Evolutionary conservation across 2,113 vertebrate species (phyloP), one percentile per base, ranked within the genome.

Genomic region (Hylia prasina): DNA sequence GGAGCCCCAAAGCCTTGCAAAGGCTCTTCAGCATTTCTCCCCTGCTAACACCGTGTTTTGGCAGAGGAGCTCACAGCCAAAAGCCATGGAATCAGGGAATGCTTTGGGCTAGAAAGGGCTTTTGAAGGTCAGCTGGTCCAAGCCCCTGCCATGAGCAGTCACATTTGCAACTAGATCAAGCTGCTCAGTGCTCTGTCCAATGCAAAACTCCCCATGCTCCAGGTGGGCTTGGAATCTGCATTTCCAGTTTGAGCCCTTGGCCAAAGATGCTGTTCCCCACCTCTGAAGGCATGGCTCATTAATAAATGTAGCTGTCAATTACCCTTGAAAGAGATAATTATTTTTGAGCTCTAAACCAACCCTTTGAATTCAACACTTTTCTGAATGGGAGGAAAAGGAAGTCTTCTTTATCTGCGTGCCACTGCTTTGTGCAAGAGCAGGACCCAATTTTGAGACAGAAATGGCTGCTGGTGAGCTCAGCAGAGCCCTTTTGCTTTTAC

Each of bases 31-130:
- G n/a, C 19, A 5, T 40, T 42, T 45, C 30, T 48, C 28, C 22
- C 19, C 20, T 3, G 3, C 27, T n/a, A 33, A 7, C 3, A 4
- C 12, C 0, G 0, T 7, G 12, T 3, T 82, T 69, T 88, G 57
- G 22, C 56, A 64, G 48, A 44, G 66, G 5, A 25, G 37, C 9
- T 70, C 16, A 12, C 6, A 50, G n/a, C 23, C 53, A 42, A 87
- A 76, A 76, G 19, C 37, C 5, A 9, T 7, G 4, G 45, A 31
- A 30, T 40, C n/a, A 18, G 3, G 5, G 35, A 54, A 31, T 31
- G 16, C 13, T 56, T 54, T 33, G 31, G 30, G 21, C 44, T 40
- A 22, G 27, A 47, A 54, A 3, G 19, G 40, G 12, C 12, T 47
- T 35, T 27, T 13, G 19, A 48, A 56, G 15, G 31, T 19, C 45